Base-by-base conservation (phyloP, 2,797 vertebrate genomes). In the Onychomys torridus region DNA sequence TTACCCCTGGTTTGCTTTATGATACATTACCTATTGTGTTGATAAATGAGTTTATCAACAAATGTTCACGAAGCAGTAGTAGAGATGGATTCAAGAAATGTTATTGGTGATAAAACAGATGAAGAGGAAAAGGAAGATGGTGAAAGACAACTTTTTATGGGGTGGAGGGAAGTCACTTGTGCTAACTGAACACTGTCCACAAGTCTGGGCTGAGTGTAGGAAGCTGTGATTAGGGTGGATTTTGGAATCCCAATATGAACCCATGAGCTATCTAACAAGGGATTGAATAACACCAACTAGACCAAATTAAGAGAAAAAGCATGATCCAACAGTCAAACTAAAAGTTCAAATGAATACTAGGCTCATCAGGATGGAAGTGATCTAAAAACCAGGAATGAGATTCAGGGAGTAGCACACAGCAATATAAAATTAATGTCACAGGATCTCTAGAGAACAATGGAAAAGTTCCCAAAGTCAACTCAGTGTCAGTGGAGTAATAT, bases 151-250 rank as follows among this genome's bases (percentile, higher is more conserved):
- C 1, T 37, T 84, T 81, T 76, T 46, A 32, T 21, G 46, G 34
- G 2, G 12, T 0, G 0, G 21, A 27, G 84, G 32, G 32, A 86
- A 25, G 12, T n/a, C 32, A 1, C 19, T 34, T 1, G 5, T n/a
- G 32, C 46, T 57, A 57, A 57, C 78, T 69, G 43, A 85, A 32
- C 46, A 23, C 25, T 37, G n/a, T 67, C 14, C 27, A 37, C 25
- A 43, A 5, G 63, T 67, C 29, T 81, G 0, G 46, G 7, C 1
- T 59, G 14, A 8, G 8, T 4, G 0, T 14, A 23, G 67, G 55
- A 17, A 40, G 1, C 4, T 78, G 2, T 34, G 21, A n/a, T 12
- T 76, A 11, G 75, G 12, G 19, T 65, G 34, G 11, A 78, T 40
- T 76, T 37, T 63, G 34, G 52, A 37, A 86, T 23, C 27, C 11